Evolutionary conservation across 2,113 vertebrate genomes (phyloP), one percentile per base, ranked within the genome.

Genomic region (Caranx ignobilis): DNA sequence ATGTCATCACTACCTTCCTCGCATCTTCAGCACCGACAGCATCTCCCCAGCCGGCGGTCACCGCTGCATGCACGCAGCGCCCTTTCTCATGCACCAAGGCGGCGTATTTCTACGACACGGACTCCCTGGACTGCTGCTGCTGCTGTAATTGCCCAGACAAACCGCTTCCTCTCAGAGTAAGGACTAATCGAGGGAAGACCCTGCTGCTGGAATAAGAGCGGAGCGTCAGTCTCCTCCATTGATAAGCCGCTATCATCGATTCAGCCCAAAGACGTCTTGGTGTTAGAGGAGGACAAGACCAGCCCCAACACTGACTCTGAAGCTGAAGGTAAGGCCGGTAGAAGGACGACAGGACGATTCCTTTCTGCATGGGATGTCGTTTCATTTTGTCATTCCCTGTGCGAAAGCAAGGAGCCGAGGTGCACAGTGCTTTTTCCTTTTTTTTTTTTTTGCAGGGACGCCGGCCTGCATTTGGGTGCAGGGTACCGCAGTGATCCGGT

Each of bases 401-500:
- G 54, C 71, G 50, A 43, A 74, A 70, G 56, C 57, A 26, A 59
- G 62, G 71, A 47, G 66, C 39, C 77, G 87, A 82, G 66, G 70
- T 87, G 85, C 72, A 72, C 43, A 75, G 73, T 74, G 60, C 32
- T 66, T 85, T 75, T 67, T 32, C 32, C 3, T 65, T 61, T 62
- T n/a, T 64, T 47, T 75, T 55, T 60, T 61, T n/a, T 64, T 52
- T 75, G 89, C 86, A 84, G 90, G 59, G 71, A 87, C 76, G 81
- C 89, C 88, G 93, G 91, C 93, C 94, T 95, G 91, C 84, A 79
- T 87, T 85, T 88, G 90, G 91, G 80, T 91, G 84, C 89, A 87
- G 80, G 89, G 88, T 92, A 91, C 93, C 89, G 95, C 95, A 95
- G 94, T 95, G 91, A 91, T 93, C 87, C 86, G 71, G 78, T 11